These are phyloP conservation scores for Sturnus vulgaris DNA, from an alignment of 2,113 vertebrate genomes.

Conservation along the genomic window DNA sequence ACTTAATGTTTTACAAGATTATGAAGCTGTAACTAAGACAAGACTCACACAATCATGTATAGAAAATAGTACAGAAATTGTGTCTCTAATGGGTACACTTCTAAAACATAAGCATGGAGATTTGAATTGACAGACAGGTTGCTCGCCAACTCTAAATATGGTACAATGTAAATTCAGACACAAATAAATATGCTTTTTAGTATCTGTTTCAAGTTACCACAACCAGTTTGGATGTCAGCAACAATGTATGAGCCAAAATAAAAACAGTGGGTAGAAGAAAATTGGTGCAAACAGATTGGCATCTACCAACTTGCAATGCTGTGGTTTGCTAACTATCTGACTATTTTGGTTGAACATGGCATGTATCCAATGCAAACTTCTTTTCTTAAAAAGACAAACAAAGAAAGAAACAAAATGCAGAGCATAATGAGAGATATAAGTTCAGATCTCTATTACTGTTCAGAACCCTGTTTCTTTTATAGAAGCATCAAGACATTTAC, in stretches of 20 bases:
- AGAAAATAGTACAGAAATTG: background rate
- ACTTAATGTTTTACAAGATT: background rate
- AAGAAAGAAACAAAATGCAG: background rate
- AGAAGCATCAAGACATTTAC: background rate
- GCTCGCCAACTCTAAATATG: background rate
- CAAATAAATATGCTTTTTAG: constrained; percentile 4
- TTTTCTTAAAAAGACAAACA: background rate
- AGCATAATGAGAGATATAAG: background rate
- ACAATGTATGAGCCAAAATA: background rate
- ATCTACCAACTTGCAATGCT: background rate
- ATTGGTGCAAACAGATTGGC: background rate
- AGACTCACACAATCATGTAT: background rate
- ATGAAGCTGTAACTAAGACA: background rate
- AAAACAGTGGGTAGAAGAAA: constrained; percentile 1
- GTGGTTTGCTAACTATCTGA: background rate
- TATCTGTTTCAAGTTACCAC: background rate
- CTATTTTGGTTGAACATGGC: background rate
- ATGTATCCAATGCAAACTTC: background rate
- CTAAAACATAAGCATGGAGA: background rate
- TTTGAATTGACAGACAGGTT: background rate
- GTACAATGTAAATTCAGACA: background rate
- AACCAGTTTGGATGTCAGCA: constrained; percentile 3
- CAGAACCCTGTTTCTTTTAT: background rate
- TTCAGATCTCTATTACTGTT: background rate
- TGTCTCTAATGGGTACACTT: background rate